A percentile compares a stretch with the other conserved stretches of the same genome.
Evolutionary conservation across 35 echinoderm and acorn worm species (phyloP).

Genomic region (Hemicentrotus pulcherrimus): DNA sequence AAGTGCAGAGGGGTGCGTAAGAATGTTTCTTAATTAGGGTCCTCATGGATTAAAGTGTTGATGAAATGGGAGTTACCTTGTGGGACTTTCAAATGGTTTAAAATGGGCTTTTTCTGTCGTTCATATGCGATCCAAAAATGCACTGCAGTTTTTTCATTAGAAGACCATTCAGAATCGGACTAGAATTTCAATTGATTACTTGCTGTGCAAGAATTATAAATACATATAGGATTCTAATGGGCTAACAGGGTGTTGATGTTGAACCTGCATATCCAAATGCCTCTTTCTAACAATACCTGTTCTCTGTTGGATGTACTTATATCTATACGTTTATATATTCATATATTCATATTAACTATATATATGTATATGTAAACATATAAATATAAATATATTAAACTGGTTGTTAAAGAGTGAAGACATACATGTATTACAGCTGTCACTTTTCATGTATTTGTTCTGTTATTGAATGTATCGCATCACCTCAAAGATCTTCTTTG

Average conservation of each 20-base stretch:
- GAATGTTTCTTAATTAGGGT: too few species aligned
- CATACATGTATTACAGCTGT: background rate
- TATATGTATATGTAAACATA: background rate
- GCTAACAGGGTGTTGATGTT: background rate
- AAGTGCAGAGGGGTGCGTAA: too few species aligned
- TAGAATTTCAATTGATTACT: constrained; percentile 13
- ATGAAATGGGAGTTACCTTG: background rate
- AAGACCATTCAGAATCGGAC: background rate
- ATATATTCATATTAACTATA: background rate
- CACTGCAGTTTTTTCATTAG: background rate
- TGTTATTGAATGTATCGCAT: background rate
- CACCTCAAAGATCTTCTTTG: background rate
- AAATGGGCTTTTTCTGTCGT: background rate
- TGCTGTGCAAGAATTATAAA: constrained; percentile 48
- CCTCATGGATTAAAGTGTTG: too few species aligned
- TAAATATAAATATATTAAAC: background rate
- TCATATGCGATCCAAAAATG: background rate
- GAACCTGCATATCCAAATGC: background rate
- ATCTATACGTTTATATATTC: constrained; percentile 9
- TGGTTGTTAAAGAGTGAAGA: background rate
- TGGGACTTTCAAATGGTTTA: background rate
- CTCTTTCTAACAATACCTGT: background rate
- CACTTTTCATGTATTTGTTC: constrained; percentile 2
- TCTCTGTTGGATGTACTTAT: background rate
- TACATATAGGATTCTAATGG: background rate